Base-by-base conservation (phyloP, 2,888 invertebrate genomes). In the Chalcosyrphus nemorum region DNA sequence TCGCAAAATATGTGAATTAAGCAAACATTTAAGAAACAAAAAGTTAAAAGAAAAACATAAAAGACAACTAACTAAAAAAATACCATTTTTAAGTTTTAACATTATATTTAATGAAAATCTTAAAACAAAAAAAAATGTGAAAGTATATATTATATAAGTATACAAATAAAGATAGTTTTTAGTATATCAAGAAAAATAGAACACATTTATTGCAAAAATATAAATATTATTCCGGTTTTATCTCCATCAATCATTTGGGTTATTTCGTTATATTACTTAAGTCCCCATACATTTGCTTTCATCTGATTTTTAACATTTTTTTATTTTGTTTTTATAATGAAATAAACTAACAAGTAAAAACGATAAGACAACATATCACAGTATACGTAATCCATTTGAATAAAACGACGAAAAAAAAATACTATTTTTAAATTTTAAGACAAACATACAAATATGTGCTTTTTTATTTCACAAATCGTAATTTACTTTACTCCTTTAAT, bases 1-100 rank as follows among this genome's bases (percentile, higher is more conserved):
- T 86, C 86, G 86, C 86, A 86, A 84, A 82, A 72, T 86, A 86
- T 84, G 86, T 87, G 86, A 84, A 86, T 75, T 63, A 78, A 75
- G 66, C 35, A 74, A 85, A 59, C 59, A 70, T 29, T 50, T 56
- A 41, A 57, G 50, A 70, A 35, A 50, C 11, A 17, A 61, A 41
- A 72, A 57, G 6, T 50, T 61, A 41, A 68, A 68, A 61, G 29
- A 61, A 27, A 52, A 52, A 32, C 27, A 74, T 29, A 7, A 57
- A 70, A 81, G 29, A 50, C 11, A 59, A 24, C 24, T 9, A 24
- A 35, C 17, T 21, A 38, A 45, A 17, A n/a, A 54, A 41, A 65
- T 38, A 61, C 61, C 57, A 76, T 76, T 78, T 86, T 85, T 85
- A 81, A 59, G 81, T 86, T 81, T 86, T 81, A 35, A 78, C 77